Evolutionary conservation across 2,797 vertebrate species (phyloP).

Genomic region (Corythornis leucogaster): DNA sequence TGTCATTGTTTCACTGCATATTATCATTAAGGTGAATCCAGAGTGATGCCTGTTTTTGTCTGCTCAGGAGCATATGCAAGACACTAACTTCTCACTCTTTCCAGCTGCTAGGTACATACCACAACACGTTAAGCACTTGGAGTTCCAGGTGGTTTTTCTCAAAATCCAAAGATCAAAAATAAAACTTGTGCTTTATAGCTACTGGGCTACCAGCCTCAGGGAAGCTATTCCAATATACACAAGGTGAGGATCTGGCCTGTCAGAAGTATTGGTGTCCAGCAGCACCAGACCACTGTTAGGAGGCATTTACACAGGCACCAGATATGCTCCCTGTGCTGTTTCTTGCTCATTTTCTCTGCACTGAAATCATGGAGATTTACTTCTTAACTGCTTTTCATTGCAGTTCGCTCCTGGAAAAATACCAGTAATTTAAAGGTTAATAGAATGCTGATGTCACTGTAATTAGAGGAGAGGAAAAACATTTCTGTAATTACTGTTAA

Average conservation of each 20-base stretch:
- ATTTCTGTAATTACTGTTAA: slow-evolving; percentile 75
- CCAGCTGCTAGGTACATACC: neutral
- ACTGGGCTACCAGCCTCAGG: neutral
- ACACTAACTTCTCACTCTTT: neutral
- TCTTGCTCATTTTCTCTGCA: neutral
- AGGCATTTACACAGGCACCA: neutral
- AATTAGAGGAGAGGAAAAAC: slow-evolving; percentile 73
- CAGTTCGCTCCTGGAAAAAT: slow-evolving; percentile 66
- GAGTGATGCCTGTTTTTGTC: neutral
- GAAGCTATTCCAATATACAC: neutral
- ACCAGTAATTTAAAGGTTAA: slow-evolving; percentile 78
- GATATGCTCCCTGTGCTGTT: neutral
- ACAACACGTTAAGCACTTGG: neutral
- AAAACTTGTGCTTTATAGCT: neutral
- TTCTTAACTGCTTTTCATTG: slow-evolving; percentile 38
- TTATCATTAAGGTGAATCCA: neutral
- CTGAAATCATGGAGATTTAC: neutral
- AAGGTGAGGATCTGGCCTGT: neutral
- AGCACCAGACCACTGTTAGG: neutral
- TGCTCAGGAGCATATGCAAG: neutral
- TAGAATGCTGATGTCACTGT: slow-evolving; percentile 71
- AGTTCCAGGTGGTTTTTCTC: neutral
- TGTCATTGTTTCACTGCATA: neutral
- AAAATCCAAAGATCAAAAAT: neutral
- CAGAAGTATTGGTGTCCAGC: neutral